These are phyloP conservation scores for Gastrophryne carolinensis DNA, from an alignment of 2,797 vertebrate genomes.

Conservation along the genomic window DNA sequence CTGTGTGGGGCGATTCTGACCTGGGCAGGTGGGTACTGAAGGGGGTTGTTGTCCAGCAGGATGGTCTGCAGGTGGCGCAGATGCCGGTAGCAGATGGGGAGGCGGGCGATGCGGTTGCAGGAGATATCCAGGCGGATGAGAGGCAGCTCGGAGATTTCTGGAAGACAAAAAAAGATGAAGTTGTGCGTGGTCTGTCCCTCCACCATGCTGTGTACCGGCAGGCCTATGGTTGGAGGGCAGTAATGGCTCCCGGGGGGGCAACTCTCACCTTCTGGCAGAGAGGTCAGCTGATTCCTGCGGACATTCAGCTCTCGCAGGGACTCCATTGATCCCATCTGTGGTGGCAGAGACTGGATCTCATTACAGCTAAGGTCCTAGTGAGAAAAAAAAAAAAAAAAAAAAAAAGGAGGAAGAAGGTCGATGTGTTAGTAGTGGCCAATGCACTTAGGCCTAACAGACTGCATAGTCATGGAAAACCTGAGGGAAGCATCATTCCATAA, in stretches of 20 bases:
- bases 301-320: conserved; percentile 84
- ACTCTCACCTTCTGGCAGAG: conserved; percentile 80
- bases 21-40: conserved; percentile 86
- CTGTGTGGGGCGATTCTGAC: conserved; percentile 48
- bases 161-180: background rate
- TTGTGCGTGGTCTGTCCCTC: too few species aligned
- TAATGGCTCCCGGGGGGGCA: too few species aligned
- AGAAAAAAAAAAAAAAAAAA: too few species aligned
- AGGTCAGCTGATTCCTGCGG: conserved; percentile 80
- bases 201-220: background rate
- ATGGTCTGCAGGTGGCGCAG: conserved; percentile 86
- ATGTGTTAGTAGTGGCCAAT: too few species aligned
- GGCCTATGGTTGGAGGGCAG: too few species aligned
- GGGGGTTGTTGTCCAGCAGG: conserved; percentile 84
- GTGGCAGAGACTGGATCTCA: conserved; percentile 80
- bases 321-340: conserved; percentile 78
- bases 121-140: conserved; percentile 88
- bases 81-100: conserved; percentile 86
- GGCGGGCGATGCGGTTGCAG: conserved; percentile 82
- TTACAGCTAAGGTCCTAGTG: conserved; percentile 89
- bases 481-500: too few species aligned
- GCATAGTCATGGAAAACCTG: too few species aligned
- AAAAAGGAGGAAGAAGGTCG: too few species aligned
- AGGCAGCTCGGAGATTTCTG: conserved; percentile 86
- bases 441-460: too few species aligned